Conservation (phyloP, 2,113 vertebrate species). For the Acanthochromis polyacanthus region DNA sequence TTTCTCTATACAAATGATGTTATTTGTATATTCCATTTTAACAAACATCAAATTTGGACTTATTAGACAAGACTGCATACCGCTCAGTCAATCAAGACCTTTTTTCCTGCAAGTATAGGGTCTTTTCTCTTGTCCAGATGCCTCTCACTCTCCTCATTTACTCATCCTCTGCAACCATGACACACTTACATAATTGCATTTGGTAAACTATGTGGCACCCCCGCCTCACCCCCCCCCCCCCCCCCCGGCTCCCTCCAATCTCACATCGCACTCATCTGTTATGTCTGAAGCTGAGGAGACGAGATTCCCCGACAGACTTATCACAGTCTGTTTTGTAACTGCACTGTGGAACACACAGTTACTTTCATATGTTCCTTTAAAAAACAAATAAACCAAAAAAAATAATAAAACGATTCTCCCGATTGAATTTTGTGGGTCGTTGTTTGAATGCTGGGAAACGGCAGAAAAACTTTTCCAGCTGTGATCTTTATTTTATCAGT, state of each 20-base stretch:
- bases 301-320: slow-evolving; percentile 83
- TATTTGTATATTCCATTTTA: no score
- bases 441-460: slow-evolving; percentile 47
- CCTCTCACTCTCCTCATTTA: slow-evolving; percentile 15
- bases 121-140: slow-evolving; percentile 23
- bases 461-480: slow-evolving; percentile 1
- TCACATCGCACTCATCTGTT: slow-evolving; percentile 70
- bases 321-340: slow-evolving; percentile 69
- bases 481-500: slow-evolving; percentile 42
- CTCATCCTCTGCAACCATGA: slow-evolving; percentile 51
- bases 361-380: slow-evolving; percentile 50
- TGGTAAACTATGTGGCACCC: slow-evolving; percentile 74
- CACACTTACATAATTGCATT: slow-evolving; percentile 71
- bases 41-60: no score
- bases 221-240: slow-evolving; percentile 28
- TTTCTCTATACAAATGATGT: no score
- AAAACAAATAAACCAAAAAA: not conserved
- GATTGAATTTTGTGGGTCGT: slow-evolving; percentile 28
- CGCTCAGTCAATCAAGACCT: not conserved
- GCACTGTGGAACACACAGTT: slow-evolving; percentile 52
- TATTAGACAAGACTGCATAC: no score
- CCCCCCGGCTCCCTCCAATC: slow-evolving; percentile 14
- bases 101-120: not conserved
- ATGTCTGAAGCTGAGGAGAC: slow-evolving; percentile 80
- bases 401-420: slow-evolving; percentile 12